These are phyloP conservation scores for Tiliacea citrago DNA, from an alignment of 2,888 invertebrate species.

Conservation along the genomic window DNA sequence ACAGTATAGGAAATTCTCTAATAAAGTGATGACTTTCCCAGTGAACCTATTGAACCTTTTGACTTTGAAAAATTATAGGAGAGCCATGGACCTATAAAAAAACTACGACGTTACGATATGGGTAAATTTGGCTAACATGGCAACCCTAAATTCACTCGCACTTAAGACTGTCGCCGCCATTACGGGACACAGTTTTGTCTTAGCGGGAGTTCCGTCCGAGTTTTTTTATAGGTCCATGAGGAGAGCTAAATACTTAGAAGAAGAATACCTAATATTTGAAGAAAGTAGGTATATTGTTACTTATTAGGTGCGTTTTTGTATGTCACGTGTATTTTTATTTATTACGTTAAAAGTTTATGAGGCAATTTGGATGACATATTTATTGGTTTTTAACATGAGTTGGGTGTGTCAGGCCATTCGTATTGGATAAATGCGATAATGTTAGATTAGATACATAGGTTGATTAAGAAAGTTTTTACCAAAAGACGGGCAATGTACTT, in stretches of 20 bases:
- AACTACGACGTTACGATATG: no score
- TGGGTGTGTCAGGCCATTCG: not conserved
- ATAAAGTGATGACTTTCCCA: not conserved
- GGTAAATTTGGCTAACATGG: no score
- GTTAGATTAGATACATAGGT: not conserved
- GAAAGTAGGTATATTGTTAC: not conserved
- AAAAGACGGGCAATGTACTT: not conserved
- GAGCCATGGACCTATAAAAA: no score
- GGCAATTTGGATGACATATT: conserved; percentile 1
- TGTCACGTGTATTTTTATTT: conserved; percentile 1
- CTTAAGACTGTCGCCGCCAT: no score
- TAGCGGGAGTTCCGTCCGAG: no score
- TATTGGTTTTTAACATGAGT: conserved; percentile 2
- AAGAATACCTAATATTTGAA: not conserved
- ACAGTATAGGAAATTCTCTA: conserved; percentile 8
- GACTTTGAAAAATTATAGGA: not conserved
- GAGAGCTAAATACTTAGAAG: not conserved
- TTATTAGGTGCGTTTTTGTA: not conserved
- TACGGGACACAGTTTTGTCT: no score
- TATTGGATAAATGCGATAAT: not conserved
- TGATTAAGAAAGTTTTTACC: not conserved
- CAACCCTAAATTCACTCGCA: no score
- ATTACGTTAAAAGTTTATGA: conserved; percentile 1
- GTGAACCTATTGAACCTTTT: not conserved
- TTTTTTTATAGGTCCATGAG: no score